Conservation (phyloP, 2,888 invertebrate species). For the Cheilosia variabilis region DNA sequence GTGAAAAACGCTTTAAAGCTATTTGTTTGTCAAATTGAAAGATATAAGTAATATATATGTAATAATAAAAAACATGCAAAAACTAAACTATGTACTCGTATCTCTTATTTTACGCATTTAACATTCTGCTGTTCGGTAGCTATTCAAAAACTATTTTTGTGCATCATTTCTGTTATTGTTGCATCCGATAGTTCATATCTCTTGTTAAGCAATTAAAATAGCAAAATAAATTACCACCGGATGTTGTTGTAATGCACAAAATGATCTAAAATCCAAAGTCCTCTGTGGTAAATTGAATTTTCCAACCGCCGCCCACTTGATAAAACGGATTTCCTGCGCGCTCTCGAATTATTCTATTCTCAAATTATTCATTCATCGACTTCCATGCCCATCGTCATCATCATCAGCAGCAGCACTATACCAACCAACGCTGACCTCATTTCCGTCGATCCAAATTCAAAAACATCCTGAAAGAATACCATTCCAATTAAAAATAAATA, state of each 20-base stretch:
- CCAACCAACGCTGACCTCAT: constrained; percentile 70
- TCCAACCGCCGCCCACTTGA: constrained; percentile 15
- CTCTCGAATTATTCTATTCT: constrained; percentile 26
- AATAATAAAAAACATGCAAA: too few species aligned
- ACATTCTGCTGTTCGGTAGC: too few species aligned
- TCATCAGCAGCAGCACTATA: constrained; percentile 12
- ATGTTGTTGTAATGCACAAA: not conserved
- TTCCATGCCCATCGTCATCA: constrained; percentile 6
- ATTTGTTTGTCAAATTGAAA: too few species aligned
- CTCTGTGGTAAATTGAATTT: not conserved
- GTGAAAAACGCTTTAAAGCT: too few species aligned
- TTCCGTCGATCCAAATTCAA: constrained; percentile 66
- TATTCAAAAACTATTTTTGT: too few species aligned
- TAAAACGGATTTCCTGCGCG: constrained; percentile 58
- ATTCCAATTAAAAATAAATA: constrained; percentile 75
- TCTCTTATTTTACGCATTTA: too few species aligned
- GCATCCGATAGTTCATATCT: too few species aligned
- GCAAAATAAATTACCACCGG: constrained; percentile 2
- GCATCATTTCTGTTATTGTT: too few species aligned
- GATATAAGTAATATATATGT: too few species aligned
- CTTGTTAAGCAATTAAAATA: too few species aligned
- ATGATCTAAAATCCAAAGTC: constrained; percentile 5
- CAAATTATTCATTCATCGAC: constrained; percentile 62
- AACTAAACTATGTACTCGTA: too few species aligned
- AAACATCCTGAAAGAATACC: constrained; percentile 67